Conservation (phyloP, 1,140 invertebrate species). For the Drosophila ananassae region DNA sequence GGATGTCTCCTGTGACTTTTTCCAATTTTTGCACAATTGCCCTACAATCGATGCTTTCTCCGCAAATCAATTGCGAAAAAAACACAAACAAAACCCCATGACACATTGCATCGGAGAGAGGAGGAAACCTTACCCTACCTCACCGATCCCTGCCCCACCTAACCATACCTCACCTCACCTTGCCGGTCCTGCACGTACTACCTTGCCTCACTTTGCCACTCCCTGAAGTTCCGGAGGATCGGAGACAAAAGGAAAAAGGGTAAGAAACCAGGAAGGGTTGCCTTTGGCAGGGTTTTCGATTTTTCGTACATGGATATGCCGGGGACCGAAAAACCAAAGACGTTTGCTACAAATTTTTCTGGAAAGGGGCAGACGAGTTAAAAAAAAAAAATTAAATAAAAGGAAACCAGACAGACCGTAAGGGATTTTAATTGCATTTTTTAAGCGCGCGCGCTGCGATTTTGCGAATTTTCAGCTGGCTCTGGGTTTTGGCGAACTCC, state of each 20-base stretch:
- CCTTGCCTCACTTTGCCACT: slow-evolving; percentile 69
- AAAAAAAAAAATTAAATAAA: slow-evolving; percentile 14
- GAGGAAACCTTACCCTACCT: slow-evolving; percentile 69
- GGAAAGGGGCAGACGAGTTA: slow-evolving; percentile 20
- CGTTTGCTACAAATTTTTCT: slow-evolving; percentile 75
- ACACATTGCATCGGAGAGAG: slow-evolving; percentile 61
- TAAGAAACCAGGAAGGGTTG: slow-evolving; percentile 43
- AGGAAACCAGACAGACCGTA: slow-evolving; percentile 38
- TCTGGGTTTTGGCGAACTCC: slow-evolving; percentile 30
- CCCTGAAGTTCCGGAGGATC: slow-evolving; percentile 18
- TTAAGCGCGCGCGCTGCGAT: slow-evolving; percentile 75
- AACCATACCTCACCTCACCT: slow-evolving; percentile 52
- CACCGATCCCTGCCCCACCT: slow-evolving; percentile 47
- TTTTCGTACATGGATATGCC: slow-evolving; percentile 7
- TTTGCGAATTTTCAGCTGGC: slow-evolving; percentile 75
- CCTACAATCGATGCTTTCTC: slow-evolving; percentile 81
- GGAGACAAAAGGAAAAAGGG: slow-evolving; percentile 38
- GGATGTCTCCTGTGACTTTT: slow-evolving; percentile 69
- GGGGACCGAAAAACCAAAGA: slow-evolving; percentile 46
- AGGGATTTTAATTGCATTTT: slow-evolving; percentile 79
- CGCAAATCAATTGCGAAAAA: slow-evolving; percentile 80
- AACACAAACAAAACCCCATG: slow-evolving; percentile 82
- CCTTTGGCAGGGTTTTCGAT: slow-evolving; percentile 9
- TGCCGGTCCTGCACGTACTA: slow-evolving; percentile 51
- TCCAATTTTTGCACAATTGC: slow-evolving; percentile 81